These are phyloP conservation scores for Gibbula magus DNA, from an alignment of 2,888 invertebrate species.

Conservation along the genomic window DNA sequence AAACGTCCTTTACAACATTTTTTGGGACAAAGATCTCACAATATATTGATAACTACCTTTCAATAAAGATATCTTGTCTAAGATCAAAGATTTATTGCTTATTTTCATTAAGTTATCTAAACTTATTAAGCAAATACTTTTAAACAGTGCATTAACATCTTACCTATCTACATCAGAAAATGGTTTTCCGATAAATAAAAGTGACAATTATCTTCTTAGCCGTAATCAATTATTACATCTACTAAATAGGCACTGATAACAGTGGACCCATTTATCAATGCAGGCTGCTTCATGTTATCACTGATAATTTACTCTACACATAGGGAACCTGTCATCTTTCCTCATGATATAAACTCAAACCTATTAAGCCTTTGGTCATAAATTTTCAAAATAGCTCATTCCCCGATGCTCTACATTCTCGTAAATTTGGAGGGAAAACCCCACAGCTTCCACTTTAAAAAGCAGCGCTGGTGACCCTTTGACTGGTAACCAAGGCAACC, in stretches of 20 bases:
- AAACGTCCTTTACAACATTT: too few relatives aligned
- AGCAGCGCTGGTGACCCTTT: constrained; percentile 7
- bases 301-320: constrained; percentile 5
- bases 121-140: too few relatives aligned
- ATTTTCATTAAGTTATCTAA: too few relatives aligned
- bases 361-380: constrained; percentile 4
- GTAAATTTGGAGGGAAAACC: constrained; percentile 5
- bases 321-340: constrained; percentile 4
- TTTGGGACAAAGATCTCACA: too few relatives aligned
- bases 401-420: neutral
- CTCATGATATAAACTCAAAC: constrained; percentile 13
- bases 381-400: constrained; percentile 19
- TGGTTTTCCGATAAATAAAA: too few relatives aligned
- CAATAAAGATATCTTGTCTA: too few relatives aligned
- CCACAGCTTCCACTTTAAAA: constrained; percentile 19
- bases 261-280: neutral
- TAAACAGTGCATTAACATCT: too few relatives aligned
- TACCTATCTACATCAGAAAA: too few relatives aligned
- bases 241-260: neutral
- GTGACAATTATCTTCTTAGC: neutral
- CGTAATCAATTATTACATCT: constrained; percentile 19
- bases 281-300: neutral
- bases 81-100: too few relatives aligned
- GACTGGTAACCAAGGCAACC: constrained; percentile 32
- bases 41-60: too few relatives aligned